Base-by-base conservation (phyloP, 2,797 vertebrate genomes). In the Apodemus agrarius region DNA sequence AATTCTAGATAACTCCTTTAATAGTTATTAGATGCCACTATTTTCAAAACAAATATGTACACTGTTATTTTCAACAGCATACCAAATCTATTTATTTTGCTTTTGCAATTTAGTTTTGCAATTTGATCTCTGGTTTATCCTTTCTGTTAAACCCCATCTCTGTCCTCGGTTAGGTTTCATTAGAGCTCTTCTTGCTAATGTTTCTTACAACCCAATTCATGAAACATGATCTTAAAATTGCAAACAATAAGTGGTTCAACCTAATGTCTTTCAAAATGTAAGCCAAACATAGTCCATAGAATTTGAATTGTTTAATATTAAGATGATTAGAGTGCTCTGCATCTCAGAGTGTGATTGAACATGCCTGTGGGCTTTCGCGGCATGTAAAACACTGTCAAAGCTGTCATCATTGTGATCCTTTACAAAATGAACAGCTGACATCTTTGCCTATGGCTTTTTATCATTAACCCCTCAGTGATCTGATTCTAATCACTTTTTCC, bases 231-330 rank as follows among this genome's bases (percentile, higher is more conserved):
- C 98, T 85, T 67, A 97, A 97, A 97, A 96, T 97, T 97, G 91
- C 22, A 26, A 95, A 74, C 46, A 86, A 54, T 96, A 94, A 97
- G 97, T 96, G 88, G 89, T 75, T 98, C 83, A 95, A 61, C 97
- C 98, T 98, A 98, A 96, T 96, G 94, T 83, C 94, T 98, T 98
- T 97, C 94, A 90, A 98, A 98, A 97, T 96, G 84, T 96, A 95
- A 96, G 80, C 94, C 96, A 98, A 98, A 97, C 90, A 95, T 59
- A 98, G 97, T 86, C 43, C 81, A 96, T 97, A 98, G 92, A 97
- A 97, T 98, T 98, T 97, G 93, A 97, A 94, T 97, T 97, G 92
- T 97, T 97, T 98, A 96, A 0, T 96, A 98, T 96, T 97, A 98
- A 98, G 98, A 92, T 84, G 34, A 97, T 93, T 95, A 72, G 65